phyloP scores from a whole-genome alignment of 2,113 vertebrate species.

The Halcyon senegalensis region DNA sequence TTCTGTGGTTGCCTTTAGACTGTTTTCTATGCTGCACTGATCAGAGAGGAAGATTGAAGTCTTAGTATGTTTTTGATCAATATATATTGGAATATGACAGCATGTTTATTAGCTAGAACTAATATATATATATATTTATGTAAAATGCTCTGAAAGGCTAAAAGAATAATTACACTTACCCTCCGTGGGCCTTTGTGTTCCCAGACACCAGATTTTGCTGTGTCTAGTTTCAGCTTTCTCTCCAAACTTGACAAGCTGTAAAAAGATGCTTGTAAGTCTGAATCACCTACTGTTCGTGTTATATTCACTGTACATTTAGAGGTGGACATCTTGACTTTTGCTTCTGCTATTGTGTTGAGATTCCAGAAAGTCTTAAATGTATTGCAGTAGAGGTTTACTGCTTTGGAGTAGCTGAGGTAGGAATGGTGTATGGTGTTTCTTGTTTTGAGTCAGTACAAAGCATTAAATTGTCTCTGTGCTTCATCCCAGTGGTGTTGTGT shows the following conservation, averaged over 20 bases:
- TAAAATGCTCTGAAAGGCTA: neutral
- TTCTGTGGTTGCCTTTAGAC: neutral
- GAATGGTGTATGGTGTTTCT: neutral
- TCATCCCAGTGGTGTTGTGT: neutral
- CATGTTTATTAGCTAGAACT: neutral
- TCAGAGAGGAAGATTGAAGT: neutral
- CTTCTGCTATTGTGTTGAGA: neutral
- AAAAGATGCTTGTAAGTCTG: neutral
- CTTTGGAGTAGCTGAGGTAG: neutral
- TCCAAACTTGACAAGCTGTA: neutral
- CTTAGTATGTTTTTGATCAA: neutral
- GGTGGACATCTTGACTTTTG: neutral
- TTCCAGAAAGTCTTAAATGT: neutral
- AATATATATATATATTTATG: neutral
- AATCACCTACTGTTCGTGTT: neutral
- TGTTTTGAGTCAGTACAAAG: neutral
- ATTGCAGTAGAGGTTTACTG: neutral
- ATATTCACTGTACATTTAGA: neutral
- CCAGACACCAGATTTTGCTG: neutral
- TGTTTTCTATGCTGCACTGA: neutral
- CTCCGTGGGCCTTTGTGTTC: neutral
- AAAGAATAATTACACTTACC: neutral
- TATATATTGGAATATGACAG: neutral
- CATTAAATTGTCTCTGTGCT: neutral
- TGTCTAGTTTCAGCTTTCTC: neutral